Evolutionary conservation across 64 coral and sea anemone genomes (phyloP), one percentile per base, ranked within the genome.

Genomic region (Pocillopora damicornis): DNA sequence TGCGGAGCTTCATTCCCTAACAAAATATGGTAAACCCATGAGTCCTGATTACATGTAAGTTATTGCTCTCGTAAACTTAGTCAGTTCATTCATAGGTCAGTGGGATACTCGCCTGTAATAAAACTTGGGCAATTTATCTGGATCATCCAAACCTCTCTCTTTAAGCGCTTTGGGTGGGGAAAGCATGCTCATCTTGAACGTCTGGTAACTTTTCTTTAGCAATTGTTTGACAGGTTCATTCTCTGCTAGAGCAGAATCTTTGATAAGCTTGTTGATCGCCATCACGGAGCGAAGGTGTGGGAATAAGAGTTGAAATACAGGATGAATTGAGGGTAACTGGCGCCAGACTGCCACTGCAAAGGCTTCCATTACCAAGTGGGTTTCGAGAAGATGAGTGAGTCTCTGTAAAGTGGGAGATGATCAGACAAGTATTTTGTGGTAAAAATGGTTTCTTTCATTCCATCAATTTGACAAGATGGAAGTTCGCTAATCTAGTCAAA

Each of bases 341-440:
- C 95, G 61, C 95, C 95, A 98, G 6, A 89, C 61, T 0, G 95
- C 85, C 61, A 98, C 89, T 4, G 95, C 89, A 86, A 94, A 98
- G 15, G 87, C 71, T 63, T 98, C 95, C 89, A 94, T 98, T 11
- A 88, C 61, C 20, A 98, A 62, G 79, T 98, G 95, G 7, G 95
- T 98, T 22, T 60, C 64, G 51, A 98, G 78, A 17, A 91, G 63
- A 77, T 91, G 88, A 61, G 59, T 73, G 76, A 76, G 66, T 79
- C 91, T 82, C 95, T 98, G 38, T 12, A 18, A 51, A 51, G 37
- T 14, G 67, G 1, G 60, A 60, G 1, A 30, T 8, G 64, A 67
- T 67, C 15, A 67, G 4, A 67, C 64, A 51, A 2, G 42, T 51
- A 51, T 51, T 51, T 30, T 30, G 30, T 51, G 0, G 42, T 51